Percentiles rank a stretch among this genome's conserved stretches.
phyloP scores from a whole-genome alignment of 2,113 vertebrate genomes.

The Paramisgurnus dabryanus region DNA sequence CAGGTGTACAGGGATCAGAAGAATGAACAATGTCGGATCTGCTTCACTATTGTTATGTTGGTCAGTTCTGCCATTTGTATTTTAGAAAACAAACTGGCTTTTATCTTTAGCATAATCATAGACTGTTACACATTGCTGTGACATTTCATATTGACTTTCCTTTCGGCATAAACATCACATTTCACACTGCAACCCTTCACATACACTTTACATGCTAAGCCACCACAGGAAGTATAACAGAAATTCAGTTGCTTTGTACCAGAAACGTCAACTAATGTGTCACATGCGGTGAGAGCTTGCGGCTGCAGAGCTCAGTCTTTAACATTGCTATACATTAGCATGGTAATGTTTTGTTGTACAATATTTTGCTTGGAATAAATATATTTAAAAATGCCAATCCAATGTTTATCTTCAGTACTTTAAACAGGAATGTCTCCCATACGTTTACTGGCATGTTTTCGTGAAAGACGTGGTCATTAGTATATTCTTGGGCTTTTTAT shows the following conservation, averaged over 20 bases:
- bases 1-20: neutral
- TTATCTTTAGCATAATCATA: neutral
- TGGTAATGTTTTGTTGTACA: neutral
- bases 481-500: slow-evolving; percentile 45
- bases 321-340: neutral
- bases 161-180: neutral
- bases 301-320: neutral
- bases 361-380: neutral
- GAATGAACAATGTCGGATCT: neutral
- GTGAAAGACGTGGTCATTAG: slow-evolving; percentile 38
- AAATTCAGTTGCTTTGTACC: neutral
- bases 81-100: neutral
- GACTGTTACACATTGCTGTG: neutral
- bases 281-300: neutral
- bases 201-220: neutral
- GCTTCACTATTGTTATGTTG: neutral
- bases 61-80: neutral
- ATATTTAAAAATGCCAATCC: too few species aligned
- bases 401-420: neutral
- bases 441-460: slow-evolving; percentile 42
- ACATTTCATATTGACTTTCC: too few species aligned
- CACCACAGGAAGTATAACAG: slow-evolving; percentile 8
- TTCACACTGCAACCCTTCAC: neutral
- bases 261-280: neutral
- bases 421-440: slow-evolving; percentile 12